Percentiles rank a stretch among this genome's conserved stretches.
These are phyloP conservation scores for Apteryx mantelli DNA, from an alignment of 2,113 vertebrate species.

Conservation along the genomic window DNA sequence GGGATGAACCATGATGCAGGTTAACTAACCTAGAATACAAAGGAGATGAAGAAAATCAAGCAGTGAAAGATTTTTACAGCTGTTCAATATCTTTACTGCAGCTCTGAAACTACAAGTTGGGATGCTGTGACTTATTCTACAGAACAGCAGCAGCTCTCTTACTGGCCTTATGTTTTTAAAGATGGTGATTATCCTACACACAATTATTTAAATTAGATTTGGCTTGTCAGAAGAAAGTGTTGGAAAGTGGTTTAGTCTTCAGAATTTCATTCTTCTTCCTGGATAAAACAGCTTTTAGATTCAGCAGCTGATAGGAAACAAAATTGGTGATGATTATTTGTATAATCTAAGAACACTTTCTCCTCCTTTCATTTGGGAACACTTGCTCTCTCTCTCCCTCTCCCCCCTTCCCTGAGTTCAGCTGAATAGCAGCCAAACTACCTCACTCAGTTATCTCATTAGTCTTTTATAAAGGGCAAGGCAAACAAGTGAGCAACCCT, in stretches of 20 bases:
- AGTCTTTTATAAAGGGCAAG: slow-evolving; percentile 24
- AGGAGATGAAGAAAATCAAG: neutral
- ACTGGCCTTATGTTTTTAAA: neutral
- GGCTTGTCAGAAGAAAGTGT: neutral
- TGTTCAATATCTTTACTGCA: neutral
- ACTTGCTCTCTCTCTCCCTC: neutral
- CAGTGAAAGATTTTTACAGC: neutral
- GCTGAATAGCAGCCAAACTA: slow-evolving; percentile 26
- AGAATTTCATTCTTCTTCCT: neutral
- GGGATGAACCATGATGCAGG: neutral
- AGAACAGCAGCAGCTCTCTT: neutral
- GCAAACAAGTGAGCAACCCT: neutral
- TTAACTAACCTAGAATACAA: neutral
- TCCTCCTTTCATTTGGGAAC: slow-evolving; percentile 35
- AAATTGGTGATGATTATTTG: slow-evolving; percentile 26
- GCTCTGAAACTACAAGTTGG: neutral
- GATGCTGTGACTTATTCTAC: neutral
- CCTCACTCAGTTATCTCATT: slow-evolving; percentile 44
- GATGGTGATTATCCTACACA: neutral
- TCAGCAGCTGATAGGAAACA: slow-evolving; percentile 1
- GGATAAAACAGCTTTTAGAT: neutral
- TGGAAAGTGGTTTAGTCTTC: neutral
- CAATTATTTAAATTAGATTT: neutral
- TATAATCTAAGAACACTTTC: slow-evolving; percentile 23
- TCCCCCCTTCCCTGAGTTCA: neutral